phyloP scores from a whole-genome alignment of 2,797 vertebrate genomes.

The Pangasius sanitwongsei region DNA sequence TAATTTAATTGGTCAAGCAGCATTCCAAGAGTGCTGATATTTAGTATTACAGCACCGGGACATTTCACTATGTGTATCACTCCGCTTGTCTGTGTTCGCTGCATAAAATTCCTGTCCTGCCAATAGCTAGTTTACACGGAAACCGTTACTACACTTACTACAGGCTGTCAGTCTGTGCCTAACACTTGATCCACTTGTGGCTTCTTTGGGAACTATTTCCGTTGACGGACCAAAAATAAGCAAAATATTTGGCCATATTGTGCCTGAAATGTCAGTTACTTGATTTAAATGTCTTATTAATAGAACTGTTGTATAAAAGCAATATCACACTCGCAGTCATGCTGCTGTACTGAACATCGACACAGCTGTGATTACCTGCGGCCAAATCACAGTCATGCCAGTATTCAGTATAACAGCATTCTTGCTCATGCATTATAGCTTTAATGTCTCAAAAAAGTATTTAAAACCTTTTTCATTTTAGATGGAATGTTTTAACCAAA shows the following conservation, averaged over 20 bases:
- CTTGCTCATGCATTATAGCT: background rate
- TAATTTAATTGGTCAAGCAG: background rate
- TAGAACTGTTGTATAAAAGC: background rate
- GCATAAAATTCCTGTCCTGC: background rate
- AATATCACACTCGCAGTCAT: background rate
- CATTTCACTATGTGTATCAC: background rate
- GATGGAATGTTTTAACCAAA: background rate
- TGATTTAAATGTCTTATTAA: background rate
- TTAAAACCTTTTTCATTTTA: background rate
- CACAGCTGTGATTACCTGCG: background rate
- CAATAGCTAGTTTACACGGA: background rate
- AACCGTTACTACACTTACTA: background rate
- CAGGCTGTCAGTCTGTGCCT: background rate
- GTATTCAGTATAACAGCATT: background rate
- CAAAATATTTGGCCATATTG: background rate
- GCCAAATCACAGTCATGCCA: background rate
- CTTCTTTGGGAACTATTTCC: background rate
- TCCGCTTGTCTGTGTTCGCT: too few relatives aligned
- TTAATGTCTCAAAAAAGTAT: background rate
- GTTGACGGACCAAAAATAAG: background rate
- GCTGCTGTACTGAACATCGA: background rate
- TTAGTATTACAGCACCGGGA: background rate
- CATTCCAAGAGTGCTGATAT: background rate
- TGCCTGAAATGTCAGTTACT: background rate
- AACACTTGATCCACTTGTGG: background rate